Conservation (phyloP, 1,140 invertebrate species). For the Scaptomyza hsui region DNA sequence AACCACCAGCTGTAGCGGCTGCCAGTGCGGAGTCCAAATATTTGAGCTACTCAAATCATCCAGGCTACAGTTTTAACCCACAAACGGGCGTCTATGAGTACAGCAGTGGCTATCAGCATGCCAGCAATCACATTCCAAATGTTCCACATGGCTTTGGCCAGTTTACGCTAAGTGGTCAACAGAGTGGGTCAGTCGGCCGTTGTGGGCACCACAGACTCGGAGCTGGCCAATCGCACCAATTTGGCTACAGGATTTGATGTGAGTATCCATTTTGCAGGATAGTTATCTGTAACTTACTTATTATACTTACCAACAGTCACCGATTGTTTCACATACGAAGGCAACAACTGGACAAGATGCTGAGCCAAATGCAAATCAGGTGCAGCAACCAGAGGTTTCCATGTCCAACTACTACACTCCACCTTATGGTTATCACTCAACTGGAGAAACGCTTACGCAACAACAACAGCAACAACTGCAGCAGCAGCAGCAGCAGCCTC, state of each 20-base stretch:
- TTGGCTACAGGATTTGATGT: slow-evolving; percentile 79
- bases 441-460: slow-evolving; percentile 20
- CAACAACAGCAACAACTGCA: slow-evolving; percentile 1
- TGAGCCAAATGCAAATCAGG: not conserved
- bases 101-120: slow-evolving; percentile 79
- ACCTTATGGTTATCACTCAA: slow-evolving; percentile 77
- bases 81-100: slow-evolving; percentile 77
- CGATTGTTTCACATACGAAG: slow-evolving; percentile 78
- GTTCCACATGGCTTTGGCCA: slow-evolving; percentile 56
- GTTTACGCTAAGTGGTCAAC: slow-evolving; percentile 71
- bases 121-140: slow-evolving; percentile 38
- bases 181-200: slow-evolving; percentile 35
- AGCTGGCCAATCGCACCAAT: slow-evolving; percentile 65
- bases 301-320: slow-evolving; percentile 46
- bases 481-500: slow-evolving; percentile 38
- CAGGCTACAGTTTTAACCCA: slow-evolving; percentile 79
- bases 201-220: slow-evolving; percentile 74
- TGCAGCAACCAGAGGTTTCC: slow-evolving; percentile 7
- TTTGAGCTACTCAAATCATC: slow-evolving; percentile 74
- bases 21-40: slow-evolving; percentile 30
- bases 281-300: not conserved
- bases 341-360: slow-evolving; percentile 3
- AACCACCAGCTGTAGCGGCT: not conserved
- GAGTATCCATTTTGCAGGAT: slow-evolving; percentile 18
- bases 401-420: slow-evolving; percentile 64